Conservation (phyloP, 2,888 invertebrate genomes). For the Acronicta psi region DNA sequence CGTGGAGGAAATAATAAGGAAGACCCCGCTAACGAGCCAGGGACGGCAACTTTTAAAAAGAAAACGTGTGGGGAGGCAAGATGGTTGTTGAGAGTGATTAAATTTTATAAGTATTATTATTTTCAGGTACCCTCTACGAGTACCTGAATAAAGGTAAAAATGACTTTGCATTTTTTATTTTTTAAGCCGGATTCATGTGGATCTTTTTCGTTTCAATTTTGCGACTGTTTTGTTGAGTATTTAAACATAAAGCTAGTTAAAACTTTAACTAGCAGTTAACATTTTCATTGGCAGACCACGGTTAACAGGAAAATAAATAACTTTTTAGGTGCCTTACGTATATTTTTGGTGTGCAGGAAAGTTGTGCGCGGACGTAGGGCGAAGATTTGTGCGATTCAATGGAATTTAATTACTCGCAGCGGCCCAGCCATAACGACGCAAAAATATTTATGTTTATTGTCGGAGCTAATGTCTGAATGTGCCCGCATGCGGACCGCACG, state of each 20-base stretch:
- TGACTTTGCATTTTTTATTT: conserved; percentile 30
- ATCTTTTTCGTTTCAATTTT: conserved; percentile 6
- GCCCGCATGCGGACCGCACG: conserved; percentile 72
- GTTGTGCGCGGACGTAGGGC: conserved; percentile 67
- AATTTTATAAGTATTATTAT: conserved; percentile 65
- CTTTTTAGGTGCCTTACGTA: conserved; percentile 25
- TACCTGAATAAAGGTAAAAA: conserved; percentile 43
- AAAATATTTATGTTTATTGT: conserved; percentile 89
- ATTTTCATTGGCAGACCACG: conserved; percentile 34
- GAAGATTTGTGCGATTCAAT: conserved; percentile 87
- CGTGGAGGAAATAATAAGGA: conserved; percentile 85
- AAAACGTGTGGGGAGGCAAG: conserved; percentile 76
- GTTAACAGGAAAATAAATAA: conserved; percentile 30
- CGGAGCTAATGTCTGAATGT: conserved; percentile 79
- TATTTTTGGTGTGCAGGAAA: conserved; percentile 62
- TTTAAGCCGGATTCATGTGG: conserved; percentile 9
- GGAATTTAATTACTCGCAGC: conserved; percentile 87
- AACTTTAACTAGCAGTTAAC: conserved; percentile 13
- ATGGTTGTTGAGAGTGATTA: conserved; percentile 73
- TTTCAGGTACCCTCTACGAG: conserved; percentile 46
- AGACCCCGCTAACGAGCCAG: conserved; percentile 82
- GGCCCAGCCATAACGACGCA: conserved; percentile 82
- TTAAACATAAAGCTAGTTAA: conserved; percentile 12
- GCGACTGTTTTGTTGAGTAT: conserved; percentile 5
- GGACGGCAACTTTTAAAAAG: conserved; percentile 80